phyloP scores from a whole-genome alignment of 2,888 invertebrate genomes.

The Melanotus villosus region DNA sequence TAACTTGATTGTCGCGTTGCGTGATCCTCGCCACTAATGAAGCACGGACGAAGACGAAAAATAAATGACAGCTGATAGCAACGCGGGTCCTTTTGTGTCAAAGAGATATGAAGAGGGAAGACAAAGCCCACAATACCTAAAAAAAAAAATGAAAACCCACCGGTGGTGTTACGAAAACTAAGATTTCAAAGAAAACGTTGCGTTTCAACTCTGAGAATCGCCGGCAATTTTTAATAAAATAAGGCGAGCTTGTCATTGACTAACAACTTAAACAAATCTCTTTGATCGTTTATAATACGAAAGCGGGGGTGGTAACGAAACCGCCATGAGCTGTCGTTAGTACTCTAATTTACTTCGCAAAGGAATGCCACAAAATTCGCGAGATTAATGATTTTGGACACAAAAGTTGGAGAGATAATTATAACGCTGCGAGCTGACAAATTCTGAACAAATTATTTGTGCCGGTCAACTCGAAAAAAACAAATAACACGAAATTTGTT shows the following conservation, averaged over 20 bases:
- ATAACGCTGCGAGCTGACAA: constrained; percentile 11
- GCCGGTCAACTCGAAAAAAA: background rate
- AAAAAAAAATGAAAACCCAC: no score
- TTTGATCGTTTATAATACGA: constrained; percentile 1
- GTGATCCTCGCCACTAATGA: constrained; percentile 26
- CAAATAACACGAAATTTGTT: background rate
- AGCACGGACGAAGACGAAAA: constrained; percentile 7
- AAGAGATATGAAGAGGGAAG: background rate
- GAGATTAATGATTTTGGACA: constrained; percentile 30
- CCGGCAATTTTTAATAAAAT: no score
- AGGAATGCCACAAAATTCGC: constrained; percentile 29
- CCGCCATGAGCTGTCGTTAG: constrained; percentile 25
- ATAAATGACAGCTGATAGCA: constrained; percentile 24
- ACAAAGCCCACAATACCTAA: no score
- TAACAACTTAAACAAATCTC: constrained; percentile 10
- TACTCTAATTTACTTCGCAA: constrained; percentile 29
- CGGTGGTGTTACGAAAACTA: no score
- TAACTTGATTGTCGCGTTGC: constrained; percentile 31
- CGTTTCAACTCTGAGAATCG: no score
- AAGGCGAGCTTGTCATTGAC: background rate
- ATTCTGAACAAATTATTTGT: constrained; percentile 22
- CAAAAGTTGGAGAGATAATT: constrained; percentile 32
- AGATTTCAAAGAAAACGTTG: no score
- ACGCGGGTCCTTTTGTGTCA: constrained; percentile 1
- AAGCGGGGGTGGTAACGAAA: constrained; percentile 17